phyloP scores from a whole-genome alignment of 2,113 vertebrate genomes.

The Scomber japonicus region DNA sequence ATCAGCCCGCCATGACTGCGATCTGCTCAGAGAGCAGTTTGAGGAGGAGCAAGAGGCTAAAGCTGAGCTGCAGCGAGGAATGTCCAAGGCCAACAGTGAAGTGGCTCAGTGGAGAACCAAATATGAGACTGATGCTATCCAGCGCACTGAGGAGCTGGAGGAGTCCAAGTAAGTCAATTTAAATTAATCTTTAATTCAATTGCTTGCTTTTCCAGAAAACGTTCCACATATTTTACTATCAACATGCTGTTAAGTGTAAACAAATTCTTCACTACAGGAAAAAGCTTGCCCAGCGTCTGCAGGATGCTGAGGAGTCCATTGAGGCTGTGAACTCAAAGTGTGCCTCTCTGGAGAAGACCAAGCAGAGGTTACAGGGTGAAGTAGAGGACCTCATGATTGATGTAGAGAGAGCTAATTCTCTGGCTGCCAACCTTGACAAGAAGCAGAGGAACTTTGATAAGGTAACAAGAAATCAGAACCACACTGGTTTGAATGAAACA shows the following conservation, averaged over 20 bases:
- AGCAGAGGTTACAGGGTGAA: conserved; percentile 80
- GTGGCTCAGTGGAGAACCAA: conserved; percentile 91
- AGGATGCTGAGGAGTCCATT: conserved; percentile 82
- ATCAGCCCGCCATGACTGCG: conserved; percentile 86
- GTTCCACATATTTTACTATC: too few species aligned
- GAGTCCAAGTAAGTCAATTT: conserved; percentile 82
- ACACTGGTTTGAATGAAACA: background rate
- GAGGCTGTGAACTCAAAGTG: conserved; percentile 83
- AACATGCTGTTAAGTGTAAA: too few species aligned
- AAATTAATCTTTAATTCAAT: background rate
- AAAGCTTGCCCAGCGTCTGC: conserved; percentile 83
- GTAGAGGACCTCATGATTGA: conserved; percentile 84
- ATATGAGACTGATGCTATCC: conserved; percentile 90
- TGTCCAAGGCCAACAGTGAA: conserved; percentile 89
- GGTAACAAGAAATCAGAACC: conserved; percentile 31
- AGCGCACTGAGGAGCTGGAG: conserved; percentile 89
- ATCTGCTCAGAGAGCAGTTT: conserved; percentile 89
- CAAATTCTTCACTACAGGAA: conserved; percentile 55
- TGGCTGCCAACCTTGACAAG: conserved; percentile 82
- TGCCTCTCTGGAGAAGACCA: conserved; percentile 83
- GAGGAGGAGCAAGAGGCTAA: conserved; percentile 89
- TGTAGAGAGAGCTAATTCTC: conserved; percentile 81
- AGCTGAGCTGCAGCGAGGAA: conserved; percentile 86
- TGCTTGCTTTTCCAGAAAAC: background rate
- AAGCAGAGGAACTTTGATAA: conserved; percentile 84